Percentiles rank a stretch among this genome's conserved stretches.
These are phyloP conservation scores for Lissonota sp. DNA, from an alignment of 2,888 invertebrate genomes.

Conservation along the genomic window DNA sequence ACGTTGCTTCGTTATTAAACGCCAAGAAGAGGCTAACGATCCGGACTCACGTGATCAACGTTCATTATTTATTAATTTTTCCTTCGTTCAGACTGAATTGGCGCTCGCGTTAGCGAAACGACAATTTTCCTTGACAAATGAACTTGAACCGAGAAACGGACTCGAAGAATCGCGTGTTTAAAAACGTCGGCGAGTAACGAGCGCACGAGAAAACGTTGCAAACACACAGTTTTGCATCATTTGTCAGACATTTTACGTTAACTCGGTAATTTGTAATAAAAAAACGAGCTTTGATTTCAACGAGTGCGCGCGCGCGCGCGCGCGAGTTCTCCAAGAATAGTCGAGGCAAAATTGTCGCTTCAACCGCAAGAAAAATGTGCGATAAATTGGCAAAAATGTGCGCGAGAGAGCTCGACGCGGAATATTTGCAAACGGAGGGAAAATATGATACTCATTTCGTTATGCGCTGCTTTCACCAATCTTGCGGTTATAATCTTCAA, in stretches of 20 bases:
- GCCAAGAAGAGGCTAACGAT: conserved; percentile 43
- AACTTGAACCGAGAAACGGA: conserved; percentile 17
- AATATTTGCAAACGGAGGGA: not conserved
- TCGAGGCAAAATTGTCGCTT: conserved; percentile 17
- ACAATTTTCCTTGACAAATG: conserved; percentile 19
- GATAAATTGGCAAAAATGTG: conserved; percentile 15
- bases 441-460: conserved; percentile 45
- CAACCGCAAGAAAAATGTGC: conserved; percentile 26
- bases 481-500: conserved; percentile 57
- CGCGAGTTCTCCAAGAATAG: not conserved
- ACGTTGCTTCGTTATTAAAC: not conserved
- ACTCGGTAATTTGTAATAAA: not conserved
- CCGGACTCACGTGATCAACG: conserved; percentile 25
- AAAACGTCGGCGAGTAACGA: not conserved
- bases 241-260: not conserved
- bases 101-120: conserved; percentile 5
- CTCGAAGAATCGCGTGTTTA: not conserved
- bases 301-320: not conserved
- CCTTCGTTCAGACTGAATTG: not conserved
- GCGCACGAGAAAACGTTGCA: not conserved
- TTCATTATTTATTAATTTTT: conserved; percentile 22
- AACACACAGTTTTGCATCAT: not conserved
- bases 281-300: not conserved
- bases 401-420: not conserved
- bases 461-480: conserved; percentile 58